A percentile compares a stretch with the other conserved stretches of the same genome.
These are phyloP conservation scores for Mormoops blainvillei DNA, from an alignment of 2,113 vertebrate species.

Conservation along the genomic window DNA sequence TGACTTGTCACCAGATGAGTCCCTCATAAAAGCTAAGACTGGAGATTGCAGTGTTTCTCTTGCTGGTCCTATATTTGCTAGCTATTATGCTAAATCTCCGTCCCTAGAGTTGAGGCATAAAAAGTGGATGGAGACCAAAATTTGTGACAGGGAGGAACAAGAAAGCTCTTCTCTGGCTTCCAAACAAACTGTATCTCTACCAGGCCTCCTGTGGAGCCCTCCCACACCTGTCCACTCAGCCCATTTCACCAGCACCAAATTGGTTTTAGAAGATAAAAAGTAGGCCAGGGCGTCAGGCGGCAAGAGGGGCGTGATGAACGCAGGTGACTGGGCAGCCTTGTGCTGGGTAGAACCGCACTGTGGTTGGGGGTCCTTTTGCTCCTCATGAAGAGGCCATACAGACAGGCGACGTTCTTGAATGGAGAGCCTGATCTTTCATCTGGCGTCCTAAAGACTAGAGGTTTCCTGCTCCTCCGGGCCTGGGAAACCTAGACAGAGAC, in stretches of 20 bases:
- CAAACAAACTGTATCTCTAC: not conserved
- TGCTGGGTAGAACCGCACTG: fast-evolving
- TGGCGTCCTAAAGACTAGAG: not conserved
- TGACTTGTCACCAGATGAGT: not conserved
- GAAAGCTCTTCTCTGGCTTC: not conserved
- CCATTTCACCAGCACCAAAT: not conserved
- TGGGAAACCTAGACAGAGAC: not conserved
- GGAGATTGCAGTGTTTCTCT: not conserved
- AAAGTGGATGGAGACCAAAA: not conserved
- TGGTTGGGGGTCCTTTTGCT: not conserved
- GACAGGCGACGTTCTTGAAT: not conserved
- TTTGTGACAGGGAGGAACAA: not conserved
- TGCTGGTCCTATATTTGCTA: not conserved
- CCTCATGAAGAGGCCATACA: not conserved
- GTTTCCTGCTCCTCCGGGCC: not conserved
- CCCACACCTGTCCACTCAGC: not conserved
- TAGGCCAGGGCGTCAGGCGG: not conserved
- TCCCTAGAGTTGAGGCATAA: not conserved
- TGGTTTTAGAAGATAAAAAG: not conserved
- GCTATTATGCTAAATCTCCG: not conserved
- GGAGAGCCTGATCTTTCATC: not conserved
- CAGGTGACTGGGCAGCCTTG: not conserved
- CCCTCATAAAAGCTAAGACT: not conserved
- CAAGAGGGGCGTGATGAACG: not conserved
- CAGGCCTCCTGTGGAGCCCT: not conserved